Evolutionary conservation across 1,140 invertebrate genomes (phyloP), one percentile per base, ranked within the genome.

Genomic region (Cydia fagiglandana): DNA sequence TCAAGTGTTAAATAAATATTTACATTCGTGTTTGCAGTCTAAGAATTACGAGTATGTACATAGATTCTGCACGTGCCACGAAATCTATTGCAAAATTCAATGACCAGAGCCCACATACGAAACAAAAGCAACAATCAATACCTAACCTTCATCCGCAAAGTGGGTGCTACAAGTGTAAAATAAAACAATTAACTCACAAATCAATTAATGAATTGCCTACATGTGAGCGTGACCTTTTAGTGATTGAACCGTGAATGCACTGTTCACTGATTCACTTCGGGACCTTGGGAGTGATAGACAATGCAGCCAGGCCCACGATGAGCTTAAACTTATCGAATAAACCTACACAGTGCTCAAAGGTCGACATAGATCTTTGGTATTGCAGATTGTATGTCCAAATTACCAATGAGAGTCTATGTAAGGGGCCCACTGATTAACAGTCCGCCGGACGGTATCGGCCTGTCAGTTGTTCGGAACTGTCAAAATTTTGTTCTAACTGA

Each of bases 201-300:
- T 70, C 66, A 70, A 70, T 70, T 70, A 70, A 70, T 70, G 66
- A 70, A 70, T 70, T 70, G 66, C 66, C 66, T 70, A 70, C 66
- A 70, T 70, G 38, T 70, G 66, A 70, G 34, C 66, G 15, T 70
- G 66, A 70, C 66, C 66, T 70, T 70, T 70, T 34, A 41, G 34
- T 38, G 12, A 38, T 68, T 68, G 64, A 68, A 68, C 66, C 34
- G 66, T 68, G 64, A 34, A 68, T 34, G 64, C n/a, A n/a, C 50
- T n/a, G 15, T 70, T 70, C 66, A 70, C 66, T 70, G 66, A 70
- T 70, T 70, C 66, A 70, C 34, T 70, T 38, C 30, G 30, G 7
- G 66, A 7, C 66, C 66, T 70, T 70, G 66, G 34, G 7, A 10
- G 34, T 38, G 66, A 70, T 70, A 70, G 66, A 70, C 66, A 70